phyloP scores from a whole-genome alignment of 2,888 invertebrate species.

The Polietes domitor region DNA sequence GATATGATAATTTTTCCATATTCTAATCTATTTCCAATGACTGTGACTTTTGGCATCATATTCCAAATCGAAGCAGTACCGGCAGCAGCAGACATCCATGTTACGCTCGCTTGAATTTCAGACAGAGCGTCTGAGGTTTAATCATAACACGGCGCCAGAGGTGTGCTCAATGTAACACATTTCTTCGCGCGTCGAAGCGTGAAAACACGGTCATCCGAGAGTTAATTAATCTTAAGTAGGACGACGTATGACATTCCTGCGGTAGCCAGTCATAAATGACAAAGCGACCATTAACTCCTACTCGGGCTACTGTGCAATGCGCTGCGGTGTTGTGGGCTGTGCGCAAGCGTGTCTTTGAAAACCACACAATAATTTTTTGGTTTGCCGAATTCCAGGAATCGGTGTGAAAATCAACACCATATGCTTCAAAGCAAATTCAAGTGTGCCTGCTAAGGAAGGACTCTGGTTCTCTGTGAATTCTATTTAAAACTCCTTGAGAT shows the following conservation, averaged over 20 bases:
- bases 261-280: conserved; percentile 27
- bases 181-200: conserved; percentile 49
- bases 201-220: conserved; percentile 42
- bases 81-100: conserved; percentile 43
- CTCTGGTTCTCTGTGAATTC: not conserved
- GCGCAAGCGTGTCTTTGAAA: not conserved
- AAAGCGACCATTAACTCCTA: conserved; percentile 11
- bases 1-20: conserved; percentile 13
- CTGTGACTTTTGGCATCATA: not conserved
- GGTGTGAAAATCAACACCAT: conserved; percentile 51
- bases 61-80: too few relatives aligned
- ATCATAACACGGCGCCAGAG: conserved; percentile 58
- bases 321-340: not conserved
- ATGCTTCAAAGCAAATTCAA: not conserved
- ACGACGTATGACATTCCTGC: conserved; percentile 45
- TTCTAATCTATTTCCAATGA: not conserved
- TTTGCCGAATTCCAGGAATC: conserved; percentile 52
- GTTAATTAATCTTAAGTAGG: conserved; percentile 48
- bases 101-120: conserved; percentile 51
- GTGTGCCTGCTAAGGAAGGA: not conserved
- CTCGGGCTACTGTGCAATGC: conserved; percentile 25
- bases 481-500: not conserved
- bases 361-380: not conserved
- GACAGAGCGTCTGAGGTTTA: conserved; percentile 41
- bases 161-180: conserved; percentile 41